phyloP scores from a whole-genome alignment of 1,140 invertebrate genomes.

The Mesaphorura yosii region DNA sequence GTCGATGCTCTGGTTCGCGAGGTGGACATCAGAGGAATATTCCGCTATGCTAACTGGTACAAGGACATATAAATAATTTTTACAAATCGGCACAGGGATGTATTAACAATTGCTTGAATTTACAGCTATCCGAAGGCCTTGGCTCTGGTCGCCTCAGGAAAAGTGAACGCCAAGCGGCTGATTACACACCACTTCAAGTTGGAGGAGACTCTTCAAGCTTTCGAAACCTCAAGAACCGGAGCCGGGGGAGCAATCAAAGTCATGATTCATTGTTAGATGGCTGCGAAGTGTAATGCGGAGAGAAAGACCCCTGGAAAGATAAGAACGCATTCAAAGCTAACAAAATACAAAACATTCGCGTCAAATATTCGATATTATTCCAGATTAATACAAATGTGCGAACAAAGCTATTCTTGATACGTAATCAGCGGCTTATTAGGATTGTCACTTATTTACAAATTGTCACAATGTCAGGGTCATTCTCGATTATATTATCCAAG shows the following conservation, averaged over 20 bases:
- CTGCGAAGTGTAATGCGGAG: too few species aligned
- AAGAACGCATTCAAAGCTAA: too few species aligned
- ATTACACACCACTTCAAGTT: conserved; percentile 82
- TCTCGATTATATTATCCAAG: conserved; percentile 73
- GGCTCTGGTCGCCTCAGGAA: conserved; percentile 66
- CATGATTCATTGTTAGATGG: conserved; percentile 69
- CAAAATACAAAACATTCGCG: too few species aligned
- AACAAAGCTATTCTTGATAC: too few species aligned
- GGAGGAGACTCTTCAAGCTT: conserved; percentile 73
- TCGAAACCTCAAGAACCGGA: conserved; percentile 63
- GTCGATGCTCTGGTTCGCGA: conserved; percentile 65
- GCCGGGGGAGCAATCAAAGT: conserved; percentile 71
- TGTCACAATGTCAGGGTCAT: conserved; percentile 67
- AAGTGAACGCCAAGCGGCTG: conserved; percentile 72
- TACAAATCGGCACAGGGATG: conserved; percentile 35
- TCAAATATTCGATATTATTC: too few species aligned
- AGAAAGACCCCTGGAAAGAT: too few species aligned
- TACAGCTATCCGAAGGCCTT: conserved; percentile 71
- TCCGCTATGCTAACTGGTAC: conserved; percentile 85
- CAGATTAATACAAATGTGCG: too few species aligned
- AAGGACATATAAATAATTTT: conserved; percentile 34
- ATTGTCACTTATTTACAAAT: conserved; percentile 79
- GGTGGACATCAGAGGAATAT: conserved; percentile 81
- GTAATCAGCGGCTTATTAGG: too few species aligned
- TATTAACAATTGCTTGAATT: conserved; percentile 39